Base-by-base conservation (phyloP, 2,888 invertebrate species). In the Parnassius mnemosyne region DNA sequence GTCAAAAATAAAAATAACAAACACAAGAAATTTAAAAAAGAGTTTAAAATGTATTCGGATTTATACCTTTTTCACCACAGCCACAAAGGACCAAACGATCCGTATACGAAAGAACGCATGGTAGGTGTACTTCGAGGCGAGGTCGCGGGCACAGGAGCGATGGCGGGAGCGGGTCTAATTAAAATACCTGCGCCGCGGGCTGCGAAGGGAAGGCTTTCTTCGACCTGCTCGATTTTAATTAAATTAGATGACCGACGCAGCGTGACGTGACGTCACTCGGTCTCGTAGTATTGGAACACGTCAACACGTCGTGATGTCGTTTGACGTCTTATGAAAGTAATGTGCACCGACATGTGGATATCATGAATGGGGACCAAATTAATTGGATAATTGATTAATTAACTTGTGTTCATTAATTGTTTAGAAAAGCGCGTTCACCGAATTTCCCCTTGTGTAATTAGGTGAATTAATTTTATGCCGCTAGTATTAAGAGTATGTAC, bases 151-250 rank as follows among this genome's bases (percentile, higher is more conserved):
- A 53, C 59, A 56, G 61, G 61, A 59, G 54, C 60, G 41, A 58
- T 57, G 64, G 52, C 41, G 59, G 61, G 65, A 66, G 71, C 69
- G 69, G 69, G 71, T 73, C 79, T 78, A 77, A 80, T 80, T 79
- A 79, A 80, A 78, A 79, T 79, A 75, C 77, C 77, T 70, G 71
- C 65, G 71, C 67, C 66, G 68, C 64, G 68, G 61, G 56, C 61
- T 46, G 61, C 58, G 57, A 53, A 43, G 63, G 57, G 65, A 53
- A 53, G 66, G 53, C 64, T 51, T 44, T 51, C 57, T 50, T 46
- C 41, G 53, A 13, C 41, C 20, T 34, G 34, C 43, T 46, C 55
- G 52, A 71, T 70, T 72, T 74, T 72, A 72, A 76, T 74, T 75
- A 72, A 74, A 76, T 71, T 67, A 72, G 68, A 70, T 67, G 65